These are phyloP conservation scores for Cecidostiba fungosa DNA, from an alignment of 2,888 invertebrate genomes.

Conservation along the genomic window DNA sequence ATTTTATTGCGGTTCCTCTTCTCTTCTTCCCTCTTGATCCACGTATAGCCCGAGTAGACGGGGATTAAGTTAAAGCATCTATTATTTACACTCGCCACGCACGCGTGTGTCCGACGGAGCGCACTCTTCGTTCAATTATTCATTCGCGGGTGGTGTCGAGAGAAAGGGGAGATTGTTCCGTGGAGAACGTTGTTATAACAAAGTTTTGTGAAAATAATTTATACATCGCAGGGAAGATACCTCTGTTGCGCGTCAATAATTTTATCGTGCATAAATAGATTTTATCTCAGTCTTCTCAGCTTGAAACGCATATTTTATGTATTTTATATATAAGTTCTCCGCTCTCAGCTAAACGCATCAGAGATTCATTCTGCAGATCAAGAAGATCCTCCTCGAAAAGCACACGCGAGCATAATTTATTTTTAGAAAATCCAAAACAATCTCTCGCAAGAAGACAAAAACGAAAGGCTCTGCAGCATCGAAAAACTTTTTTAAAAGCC, in stretches of 20 bases:
- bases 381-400: background rate
- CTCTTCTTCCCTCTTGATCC: conserved; percentile 51
- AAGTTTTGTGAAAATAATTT: background rate
- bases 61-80: conserved; percentile 62
- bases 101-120: background rate
- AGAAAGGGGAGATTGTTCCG: background rate
- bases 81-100: conserved; percentile 59
- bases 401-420: background rate
- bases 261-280: too few species aligned
- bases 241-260: too few species aligned
- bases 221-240: background rate
- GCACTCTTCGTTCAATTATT: conserved; percentile 29
- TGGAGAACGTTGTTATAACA: background rate
- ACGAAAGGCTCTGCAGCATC: background rate
- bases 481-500: background rate
- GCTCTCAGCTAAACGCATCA: too few species aligned
- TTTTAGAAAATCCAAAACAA: background rate
- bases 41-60: background rate
- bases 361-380: too few species aligned
- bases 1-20: conserved; percentile 63
- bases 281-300: too few species aligned
- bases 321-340: too few species aligned
- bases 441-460: background rate
- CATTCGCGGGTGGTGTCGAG: background rate
- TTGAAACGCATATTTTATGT: too few species aligned